Conservation (phyloP, 1,140 invertebrate genomes). For the Drosophila busckii region DNA sequence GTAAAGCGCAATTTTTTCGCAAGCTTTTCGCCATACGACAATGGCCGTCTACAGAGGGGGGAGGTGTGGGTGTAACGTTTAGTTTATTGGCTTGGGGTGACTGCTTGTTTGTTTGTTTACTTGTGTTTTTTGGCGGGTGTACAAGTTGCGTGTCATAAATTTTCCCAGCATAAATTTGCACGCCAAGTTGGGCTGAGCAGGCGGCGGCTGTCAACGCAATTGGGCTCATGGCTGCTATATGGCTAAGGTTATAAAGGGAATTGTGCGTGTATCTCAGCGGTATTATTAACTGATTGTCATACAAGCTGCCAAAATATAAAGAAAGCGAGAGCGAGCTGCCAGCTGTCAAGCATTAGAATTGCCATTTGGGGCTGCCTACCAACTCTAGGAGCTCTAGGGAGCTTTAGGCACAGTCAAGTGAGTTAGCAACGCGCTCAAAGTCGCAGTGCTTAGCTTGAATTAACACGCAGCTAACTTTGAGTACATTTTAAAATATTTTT, state of each 20-base stretch:
- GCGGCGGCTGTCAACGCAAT: slow-evolving; percentile 62
- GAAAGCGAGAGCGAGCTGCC: too few species aligned
- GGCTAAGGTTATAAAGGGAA: slow-evolving; percentile 70
- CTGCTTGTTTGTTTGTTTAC: slow-evolving; percentile 45
- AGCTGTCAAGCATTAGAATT: slow-evolving; percentile 4
- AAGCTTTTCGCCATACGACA: slow-evolving; percentile 42
- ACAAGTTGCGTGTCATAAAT: slow-evolving; percentile 76
- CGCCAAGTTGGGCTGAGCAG: slow-evolving; percentile 15
- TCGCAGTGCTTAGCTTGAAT: too few species aligned
- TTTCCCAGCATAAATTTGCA: slow-evolving; percentile 77
- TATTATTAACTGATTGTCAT: slow-evolving; percentile 74
- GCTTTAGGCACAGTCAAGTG: too few species aligned
- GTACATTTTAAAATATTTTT: too few species aligned
- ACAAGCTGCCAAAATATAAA: slow-evolving; percentile 34
- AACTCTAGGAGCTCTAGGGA: too few species aligned
- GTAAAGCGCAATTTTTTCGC: slow-evolving; percentile 64
- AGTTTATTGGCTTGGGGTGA: slow-evolving; percentile 69
- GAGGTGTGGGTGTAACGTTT: slow-evolving; percentile 44
- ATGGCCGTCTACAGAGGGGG: slow-evolving; percentile 8
- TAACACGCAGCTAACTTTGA: too few species aligned
- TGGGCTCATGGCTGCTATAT: slow-evolving; percentile 20
- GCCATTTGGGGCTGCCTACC: slow-evolving; percentile 1
- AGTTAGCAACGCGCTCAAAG: too few species aligned
- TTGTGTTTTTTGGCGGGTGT: slow-evolving; percentile 43
- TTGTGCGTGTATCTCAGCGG: slow-evolving; percentile 64